Evolutionary conservation across 2,113 vertebrate species (phyloP).

Genomic region (Nycticryphes semicollaris): DNA sequence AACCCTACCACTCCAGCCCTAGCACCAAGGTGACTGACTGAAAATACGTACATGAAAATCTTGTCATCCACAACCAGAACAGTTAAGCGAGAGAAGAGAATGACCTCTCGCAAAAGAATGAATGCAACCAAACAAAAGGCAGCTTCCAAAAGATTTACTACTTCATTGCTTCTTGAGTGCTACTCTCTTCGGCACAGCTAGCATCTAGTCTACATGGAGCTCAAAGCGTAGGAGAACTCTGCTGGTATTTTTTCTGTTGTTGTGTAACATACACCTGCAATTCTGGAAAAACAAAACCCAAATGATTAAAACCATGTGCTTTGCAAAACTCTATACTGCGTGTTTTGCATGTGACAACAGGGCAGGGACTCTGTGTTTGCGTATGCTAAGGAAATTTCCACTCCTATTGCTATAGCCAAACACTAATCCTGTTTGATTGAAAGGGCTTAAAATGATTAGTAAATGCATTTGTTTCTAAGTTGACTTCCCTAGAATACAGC

Average conservation of each 20-base stretch:
- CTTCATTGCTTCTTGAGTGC: background rate
- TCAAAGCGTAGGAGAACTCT: background rate
- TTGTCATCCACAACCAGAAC: background rate
- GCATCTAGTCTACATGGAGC: background rate
- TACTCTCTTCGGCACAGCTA: background rate
- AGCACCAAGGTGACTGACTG: background rate
- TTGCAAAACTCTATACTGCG: background rate
- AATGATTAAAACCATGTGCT: background rate
- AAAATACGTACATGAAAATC: background rate
- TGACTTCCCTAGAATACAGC: background rate
- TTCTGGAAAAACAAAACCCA: background rate
- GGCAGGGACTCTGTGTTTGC: background rate
- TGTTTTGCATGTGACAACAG: background rate
- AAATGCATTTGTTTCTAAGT: constrained; percentile 27
- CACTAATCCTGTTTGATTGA: constrained; percentile 55
- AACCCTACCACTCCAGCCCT: background rate
- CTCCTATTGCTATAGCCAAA: background rate
- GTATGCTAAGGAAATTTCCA: constrained; percentile 35
- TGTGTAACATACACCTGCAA: constrained; percentile 25
- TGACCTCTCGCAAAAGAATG: background rate
- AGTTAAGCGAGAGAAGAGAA: background rate
- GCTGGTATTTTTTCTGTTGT: background rate
- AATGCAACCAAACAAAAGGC: constrained; percentile 10
- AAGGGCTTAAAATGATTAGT: constrained; percentile 48
- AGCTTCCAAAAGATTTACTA: constrained; percentile 11